Percentiles rank a stretch among this genome's conserved stretches.
Conservation (phyloP, 2,113 vertebrate genomes). For the Daphoenositta chrysoptera region DNA sequence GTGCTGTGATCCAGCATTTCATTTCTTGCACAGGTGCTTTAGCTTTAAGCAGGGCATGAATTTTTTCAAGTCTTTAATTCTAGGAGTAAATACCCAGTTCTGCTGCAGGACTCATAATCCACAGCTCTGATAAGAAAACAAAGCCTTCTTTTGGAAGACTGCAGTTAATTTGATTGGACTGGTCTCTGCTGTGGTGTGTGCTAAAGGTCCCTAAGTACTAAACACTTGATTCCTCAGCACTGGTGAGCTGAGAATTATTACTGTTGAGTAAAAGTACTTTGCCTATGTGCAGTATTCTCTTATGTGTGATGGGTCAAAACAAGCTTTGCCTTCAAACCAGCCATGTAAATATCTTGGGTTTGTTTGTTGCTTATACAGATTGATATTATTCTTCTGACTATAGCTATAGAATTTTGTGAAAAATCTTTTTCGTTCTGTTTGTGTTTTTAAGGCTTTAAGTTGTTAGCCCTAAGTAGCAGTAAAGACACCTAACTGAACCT, state of each 20-base stretch:
- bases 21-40: not conserved
- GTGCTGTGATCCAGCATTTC: not conserved
- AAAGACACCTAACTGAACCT: not conserved
- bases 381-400: not conserved
- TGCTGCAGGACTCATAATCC: not conserved
- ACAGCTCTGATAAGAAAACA: not conserved
- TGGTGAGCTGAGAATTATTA: not conserved
- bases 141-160: not conserved
- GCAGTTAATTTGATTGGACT: not conserved
- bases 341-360: not conserved
- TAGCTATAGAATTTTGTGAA: not conserved
- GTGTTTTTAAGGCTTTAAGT: not conserved
- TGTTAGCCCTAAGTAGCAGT: not conserved
- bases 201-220: not conserved
- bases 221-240: not conserved
- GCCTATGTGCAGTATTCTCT: fast-evolving
- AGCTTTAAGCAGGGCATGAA: not conserved
- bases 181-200: not conserved
- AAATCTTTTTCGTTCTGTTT: not conserved
- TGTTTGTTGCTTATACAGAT: not conserved
- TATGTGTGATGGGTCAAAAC: not conserved
- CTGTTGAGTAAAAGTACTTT: not conserved
- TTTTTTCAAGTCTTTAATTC: not conserved
- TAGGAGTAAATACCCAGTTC: not conserved
- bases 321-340: not conserved